A percentile compares a stretch with the other conserved stretches of the same genome.
Conservation (phyloP, 1,140 invertebrate genomes). For the Eriosoma lanigerum region DNA sequence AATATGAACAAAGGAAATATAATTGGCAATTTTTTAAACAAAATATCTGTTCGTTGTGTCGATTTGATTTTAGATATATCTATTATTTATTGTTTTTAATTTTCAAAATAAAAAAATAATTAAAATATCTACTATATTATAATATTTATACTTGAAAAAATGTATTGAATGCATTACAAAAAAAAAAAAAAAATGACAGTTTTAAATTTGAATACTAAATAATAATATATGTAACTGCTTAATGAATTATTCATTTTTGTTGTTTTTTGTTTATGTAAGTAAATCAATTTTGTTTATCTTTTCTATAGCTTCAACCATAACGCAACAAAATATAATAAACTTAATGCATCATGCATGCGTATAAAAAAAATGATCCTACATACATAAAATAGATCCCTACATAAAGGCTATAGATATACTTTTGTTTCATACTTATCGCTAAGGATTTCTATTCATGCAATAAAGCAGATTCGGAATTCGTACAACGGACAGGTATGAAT, state of each 20-base stretch:
- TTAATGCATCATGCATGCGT: not conserved
- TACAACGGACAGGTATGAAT: too few relatives aligned
- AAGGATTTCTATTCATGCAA: not conserved
- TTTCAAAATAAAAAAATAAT: too few relatives aligned
- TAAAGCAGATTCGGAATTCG: not conserved
- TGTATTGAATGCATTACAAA: not conserved
- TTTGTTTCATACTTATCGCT: not conserved
- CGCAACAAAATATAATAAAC: not conserved
- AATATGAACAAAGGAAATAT: too few relatives aligned
- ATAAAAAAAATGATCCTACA: not conserved
- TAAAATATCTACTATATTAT: too few relatives aligned
- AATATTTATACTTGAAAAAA: slow-evolving; percentile 11
- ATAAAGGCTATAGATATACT: not conserved
- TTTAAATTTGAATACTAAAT: not conserved
- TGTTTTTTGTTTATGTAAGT: not conserved
- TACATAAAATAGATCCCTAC: not conserved
- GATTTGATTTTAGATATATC: too few relatives aligned
- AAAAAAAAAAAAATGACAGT: not conserved
- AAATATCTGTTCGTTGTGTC: too few relatives aligned
- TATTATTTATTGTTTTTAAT: too few relatives aligned
- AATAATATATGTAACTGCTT: not conserved
- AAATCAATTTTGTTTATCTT: not conserved
- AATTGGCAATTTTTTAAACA: too few relatives aligned
- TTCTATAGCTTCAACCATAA: not conserved
- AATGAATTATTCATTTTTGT: not conserved